Percentiles rank a stretch among this genome's conserved stretches.
phyloP scores from a whole-genome alignment of 2,797 vertebrate species.

The Discoglossus pictus region DNA sequence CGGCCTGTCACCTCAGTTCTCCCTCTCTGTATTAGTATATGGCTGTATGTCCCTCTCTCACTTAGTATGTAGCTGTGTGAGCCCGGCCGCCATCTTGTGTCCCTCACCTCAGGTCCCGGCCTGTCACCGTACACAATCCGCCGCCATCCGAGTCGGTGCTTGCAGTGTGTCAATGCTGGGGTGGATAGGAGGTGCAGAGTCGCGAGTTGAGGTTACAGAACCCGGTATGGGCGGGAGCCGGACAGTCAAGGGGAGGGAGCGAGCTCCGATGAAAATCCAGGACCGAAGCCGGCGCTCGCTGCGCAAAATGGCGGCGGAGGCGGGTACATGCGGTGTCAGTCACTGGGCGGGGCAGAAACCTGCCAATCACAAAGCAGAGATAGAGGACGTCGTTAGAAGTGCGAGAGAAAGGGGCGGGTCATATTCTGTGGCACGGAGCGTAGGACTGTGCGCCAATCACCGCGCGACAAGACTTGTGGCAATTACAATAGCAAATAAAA shows the following conservation, averaged over 20 bases:
- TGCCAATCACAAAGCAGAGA: no score
- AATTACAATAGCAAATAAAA: no score
- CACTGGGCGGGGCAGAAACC: constrained; percentile 10
- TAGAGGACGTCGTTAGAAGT: no score
- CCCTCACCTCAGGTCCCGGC: neutral
- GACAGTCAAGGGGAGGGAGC: no score
- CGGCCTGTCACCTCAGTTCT: no score
- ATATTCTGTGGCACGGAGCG: no score
- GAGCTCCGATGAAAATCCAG: neutral
- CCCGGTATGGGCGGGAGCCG: neutral
- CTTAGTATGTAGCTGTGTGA: no score
- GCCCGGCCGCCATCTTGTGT: constrained; percentile 41
- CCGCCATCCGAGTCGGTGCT: constrained; percentile 1
- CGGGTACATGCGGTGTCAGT: neutral
- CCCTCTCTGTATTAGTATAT: no score
- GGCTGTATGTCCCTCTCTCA: no score
- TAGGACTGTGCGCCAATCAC: no score
- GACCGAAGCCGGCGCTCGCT: constrained; percentile 15
- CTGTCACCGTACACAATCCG: constrained; percentile 8
- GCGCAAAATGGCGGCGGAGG: constrained; percentile 40
- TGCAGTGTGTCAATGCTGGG: neutral
- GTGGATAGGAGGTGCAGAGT: neutral
- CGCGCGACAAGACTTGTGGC: no score
- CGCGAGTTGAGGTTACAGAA: neutral
- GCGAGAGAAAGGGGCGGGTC: no score